Conservation (phyloP, 2,888 invertebrate genomes). For the Ligdia adustata region DNA sequence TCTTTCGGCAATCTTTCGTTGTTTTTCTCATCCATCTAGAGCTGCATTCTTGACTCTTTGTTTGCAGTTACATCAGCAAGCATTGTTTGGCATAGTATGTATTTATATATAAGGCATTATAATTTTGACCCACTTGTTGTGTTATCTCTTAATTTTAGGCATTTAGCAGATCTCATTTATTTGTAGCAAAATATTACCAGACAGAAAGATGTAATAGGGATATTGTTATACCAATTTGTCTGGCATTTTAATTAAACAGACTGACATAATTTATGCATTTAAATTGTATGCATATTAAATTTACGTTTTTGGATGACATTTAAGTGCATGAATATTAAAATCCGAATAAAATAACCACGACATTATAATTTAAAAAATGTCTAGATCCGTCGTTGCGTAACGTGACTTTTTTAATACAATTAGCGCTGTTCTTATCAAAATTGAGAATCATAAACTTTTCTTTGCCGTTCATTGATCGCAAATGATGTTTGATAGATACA, state of each 20-base stretch:
- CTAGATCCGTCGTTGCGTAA: slow-evolving; percentile 3
- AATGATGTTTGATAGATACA: too few relatives aligned
- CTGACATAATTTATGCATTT: slow-evolving; percentile 24
- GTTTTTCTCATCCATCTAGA: slow-evolving; percentile 51
- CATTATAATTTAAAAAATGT: too few relatives aligned
- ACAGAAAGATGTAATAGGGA: too few relatives aligned
- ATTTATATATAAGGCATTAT: neutral
- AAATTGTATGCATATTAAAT: slow-evolving; percentile 28
- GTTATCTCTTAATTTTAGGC: too few relatives aligned
- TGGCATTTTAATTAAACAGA: neutral
- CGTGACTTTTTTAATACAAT: too few relatives aligned
- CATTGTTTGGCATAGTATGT: slow-evolving; percentile 14
- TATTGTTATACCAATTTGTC: neutral
- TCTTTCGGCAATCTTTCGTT: slow-evolving; percentile 43
- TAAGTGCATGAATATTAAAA: slow-evolving; percentile 17
- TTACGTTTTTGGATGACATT: slow-evolving; percentile 10
- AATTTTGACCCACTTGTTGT: neutral
- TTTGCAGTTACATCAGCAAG: slow-evolving; percentile 29
- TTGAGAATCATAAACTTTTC: too few relatives aligned
- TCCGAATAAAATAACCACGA: neutral
- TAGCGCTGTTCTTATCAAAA: too few relatives aligned
- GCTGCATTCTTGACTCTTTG: slow-evolving; percentile 38
- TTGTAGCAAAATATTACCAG: too few relatives aligned
- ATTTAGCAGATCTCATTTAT: too few relatives aligned
- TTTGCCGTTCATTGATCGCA: too few relatives aligned